Evolutionary conservation across 2,797 vertebrate genomes (phyloP), one percentile per base, ranked within the genome.

Genomic region (Prunella strophiata): DNA sequence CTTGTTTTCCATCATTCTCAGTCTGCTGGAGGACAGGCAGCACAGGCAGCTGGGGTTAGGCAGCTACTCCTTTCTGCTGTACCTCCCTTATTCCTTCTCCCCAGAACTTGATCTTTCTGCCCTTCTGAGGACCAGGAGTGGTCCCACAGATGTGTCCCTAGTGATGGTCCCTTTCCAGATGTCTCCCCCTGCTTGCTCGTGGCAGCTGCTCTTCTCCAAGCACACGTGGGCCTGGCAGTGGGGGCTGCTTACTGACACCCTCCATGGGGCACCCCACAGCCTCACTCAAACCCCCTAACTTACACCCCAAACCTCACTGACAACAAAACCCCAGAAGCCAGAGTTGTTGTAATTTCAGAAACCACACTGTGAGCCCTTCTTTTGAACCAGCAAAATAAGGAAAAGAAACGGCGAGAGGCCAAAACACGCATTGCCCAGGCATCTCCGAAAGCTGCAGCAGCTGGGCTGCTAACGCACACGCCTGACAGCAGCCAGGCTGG

Each of bases 401-500:
- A 65, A 90, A 90, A 90, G 63, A 14, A 79, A 20, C 42, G 38
- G 71, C 11, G 3, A 82, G 77, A 91, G n/a, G 71, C 93, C 80
- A 54, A 84, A 86, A 81, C 57, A 79, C 6, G 66, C 75, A 65
- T 42, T 86, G 82, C 89, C 89, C 79, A 67, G 91, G 76, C 91
- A 91, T 67, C 91, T 90, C 84, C 9, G 10, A 32, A 43, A 72
- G 91, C 91, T 80, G 87, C 90, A 51, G 81, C 86, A 61, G 93
- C 80, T 65, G 73, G 78, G 88, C 91, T 92, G 91, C 86, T 59
- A 85, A 67, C 62, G 32, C 78, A 87, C 47, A 5, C n/a, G 21
- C 82, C 92, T 91, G 89, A 89, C 85, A 85, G 62, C 85, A 81
- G 82, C 79, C 74, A 68, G 83, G 32, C 83, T 72, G 74, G 27